Conservation (phyloP, 2,888 invertebrate species). For the Tuta absoluta region DNA sequence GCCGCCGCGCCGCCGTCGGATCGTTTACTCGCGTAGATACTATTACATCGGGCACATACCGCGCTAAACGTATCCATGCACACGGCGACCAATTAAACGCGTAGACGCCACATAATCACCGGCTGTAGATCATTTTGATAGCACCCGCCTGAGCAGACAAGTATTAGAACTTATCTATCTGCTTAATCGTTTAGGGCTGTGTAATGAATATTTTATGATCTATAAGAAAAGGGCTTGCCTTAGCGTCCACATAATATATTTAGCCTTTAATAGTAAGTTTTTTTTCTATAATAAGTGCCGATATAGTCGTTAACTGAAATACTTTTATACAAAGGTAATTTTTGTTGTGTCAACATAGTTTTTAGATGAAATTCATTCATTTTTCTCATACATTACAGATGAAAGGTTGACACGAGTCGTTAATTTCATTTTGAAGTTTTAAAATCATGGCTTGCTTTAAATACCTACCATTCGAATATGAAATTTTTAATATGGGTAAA, state of each 20-base stretch:
- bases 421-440: no score
- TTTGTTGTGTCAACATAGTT: no score
- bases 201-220: slow-evolving; percentile 3
- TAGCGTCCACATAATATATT: no score
- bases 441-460: no score
- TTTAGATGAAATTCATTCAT: no score
- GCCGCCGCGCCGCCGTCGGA: slow-evolving; percentile 47
- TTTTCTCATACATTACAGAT: no score
- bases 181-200: not conserved
- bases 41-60: slow-evolving; percentile 53
- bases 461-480: no score
- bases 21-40: slow-evolving; percentile 70
- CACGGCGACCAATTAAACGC: slow-evolving; percentile 18
- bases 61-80: slow-evolving; percentile 22
- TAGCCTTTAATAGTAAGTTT: no score
- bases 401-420: no score
- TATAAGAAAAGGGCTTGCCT: not conserved
- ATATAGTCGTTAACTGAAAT: no score
- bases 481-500: not conserved
- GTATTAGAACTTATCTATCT: slow-evolving; percentile 7
- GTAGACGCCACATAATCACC: slow-evolving; percentile 18
- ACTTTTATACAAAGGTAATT: no score
- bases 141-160: not conserved
- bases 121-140: slow-evolving; percentile 8
- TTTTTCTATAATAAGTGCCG: no score